Percentiles rank a stretch among this genome's conserved stretches.
Evolutionary conservation across 2,888 invertebrate species (phyloP).

Genomic region (Prosapia bicincta): DNA sequence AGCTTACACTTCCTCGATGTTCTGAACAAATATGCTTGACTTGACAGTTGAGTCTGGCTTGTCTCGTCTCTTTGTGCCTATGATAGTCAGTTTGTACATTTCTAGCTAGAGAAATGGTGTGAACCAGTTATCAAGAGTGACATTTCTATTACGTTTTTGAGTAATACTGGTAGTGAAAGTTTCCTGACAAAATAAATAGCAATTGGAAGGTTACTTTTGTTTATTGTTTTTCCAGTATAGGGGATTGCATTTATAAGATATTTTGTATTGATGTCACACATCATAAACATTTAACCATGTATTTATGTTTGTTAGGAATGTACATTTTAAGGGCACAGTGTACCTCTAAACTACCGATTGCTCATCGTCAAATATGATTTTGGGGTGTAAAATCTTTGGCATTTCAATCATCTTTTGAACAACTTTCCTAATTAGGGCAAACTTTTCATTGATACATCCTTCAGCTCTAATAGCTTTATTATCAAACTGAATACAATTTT

Average conservation of each 20-base stretch:
- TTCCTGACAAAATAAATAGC: conserved; percentile 18
- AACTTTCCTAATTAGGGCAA: not conserved
- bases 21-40: too few relatives aligned
- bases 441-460: not conserved
- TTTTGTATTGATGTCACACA: conserved; percentile 17
- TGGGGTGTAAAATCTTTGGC: conserved; percentile 21
- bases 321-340: conserved; percentile 37
- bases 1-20: too few relatives aligned
- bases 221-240: not conserved
- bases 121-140: conserved; percentile 3
- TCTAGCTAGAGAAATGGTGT: not conserved
- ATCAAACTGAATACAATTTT: not conserved
- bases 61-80: conserved; percentile 14
- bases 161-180: conserved; percentile 5
- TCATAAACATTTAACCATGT: conserved; percentile 34
- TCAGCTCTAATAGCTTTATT: not conserved
- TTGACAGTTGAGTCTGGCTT: too few relatives aligned
- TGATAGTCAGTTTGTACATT: conserved; percentile 9
- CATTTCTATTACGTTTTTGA: conserved; percentile 9
- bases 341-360: conserved; percentile 38
- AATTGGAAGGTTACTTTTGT: conserved; percentile 3
- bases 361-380: conserved; percentile 35
- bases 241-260: not conserved
- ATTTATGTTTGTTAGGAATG: conserved; percentile 36
- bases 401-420: not conserved